A percentile compares a stretch with the other conserved stretches of the same genome.
These are phyloP conservation scores for Teleiodes luculella DNA, from an alignment of 2,888 invertebrate genomes.

Conservation along the genomic window DNA sequence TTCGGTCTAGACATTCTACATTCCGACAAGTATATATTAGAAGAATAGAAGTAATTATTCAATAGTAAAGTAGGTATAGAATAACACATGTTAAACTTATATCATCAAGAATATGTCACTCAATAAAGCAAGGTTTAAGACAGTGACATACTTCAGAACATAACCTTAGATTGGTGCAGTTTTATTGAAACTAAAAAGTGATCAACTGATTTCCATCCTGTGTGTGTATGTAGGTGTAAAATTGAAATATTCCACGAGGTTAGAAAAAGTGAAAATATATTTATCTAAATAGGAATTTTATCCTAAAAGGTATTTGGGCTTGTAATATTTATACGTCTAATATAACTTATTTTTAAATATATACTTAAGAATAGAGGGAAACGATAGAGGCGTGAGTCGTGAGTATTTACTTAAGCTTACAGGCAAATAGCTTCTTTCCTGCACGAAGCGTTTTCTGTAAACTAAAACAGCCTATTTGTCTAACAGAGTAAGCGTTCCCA, in stretches of 20 bases:
- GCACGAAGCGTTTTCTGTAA: neutral
- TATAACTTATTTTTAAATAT: no score
- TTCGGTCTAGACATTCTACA: no score
- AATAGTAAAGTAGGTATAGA: conserved; percentile 29
- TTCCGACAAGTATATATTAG: no score
- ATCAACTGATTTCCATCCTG: neutral
- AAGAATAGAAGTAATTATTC: conserved; percentile 26
- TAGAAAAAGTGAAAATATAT: neutral
- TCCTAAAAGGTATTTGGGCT: no score
- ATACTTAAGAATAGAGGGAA: no score
- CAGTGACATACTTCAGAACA: conserved; percentile 34
- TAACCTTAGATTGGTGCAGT: conserved; percentile 42
- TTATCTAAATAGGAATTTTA: no score
- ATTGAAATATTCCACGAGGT: neutral
- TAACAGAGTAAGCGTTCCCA: conserved; percentile 11
- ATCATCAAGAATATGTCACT: conserved; percentile 35
- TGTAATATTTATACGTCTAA: no score
- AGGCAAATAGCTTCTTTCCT: neutral
- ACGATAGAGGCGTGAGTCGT: neutral
- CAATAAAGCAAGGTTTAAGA: conserved; percentile 22
- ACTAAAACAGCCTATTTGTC: neutral
- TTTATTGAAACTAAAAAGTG: conserved; percentile 33
- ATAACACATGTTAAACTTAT: conserved; percentile 42
- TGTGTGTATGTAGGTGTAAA: neutral
- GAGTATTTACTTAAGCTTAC: no score